Percentiles rank a stretch among this genome's conserved stretches.
phyloP scores from a whole-genome alignment of 2,113 vertebrate species.

The Pavo muticus region DNA sequence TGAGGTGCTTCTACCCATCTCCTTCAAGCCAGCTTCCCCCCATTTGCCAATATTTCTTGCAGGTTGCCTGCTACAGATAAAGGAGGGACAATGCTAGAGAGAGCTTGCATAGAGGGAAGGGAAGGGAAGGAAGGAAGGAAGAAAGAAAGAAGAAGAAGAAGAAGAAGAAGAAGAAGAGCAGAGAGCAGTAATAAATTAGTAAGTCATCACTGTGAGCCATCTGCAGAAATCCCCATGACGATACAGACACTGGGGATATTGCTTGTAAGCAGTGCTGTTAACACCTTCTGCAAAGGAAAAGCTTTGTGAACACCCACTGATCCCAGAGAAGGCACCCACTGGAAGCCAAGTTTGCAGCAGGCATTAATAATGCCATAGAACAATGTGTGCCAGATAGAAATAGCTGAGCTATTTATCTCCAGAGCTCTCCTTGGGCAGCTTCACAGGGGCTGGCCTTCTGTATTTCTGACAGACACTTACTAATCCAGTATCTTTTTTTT shows the following conservation, averaged over 20 bases:
- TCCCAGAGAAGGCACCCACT: constrained; percentile 60
- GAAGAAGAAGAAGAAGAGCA: not conserved
- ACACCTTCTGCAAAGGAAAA: constrained; percentile 52
- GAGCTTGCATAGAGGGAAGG: not conserved
- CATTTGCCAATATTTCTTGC: not conserved
- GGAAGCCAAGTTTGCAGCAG: constrained; percentile 58
- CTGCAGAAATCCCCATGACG: constrained; percentile 65
- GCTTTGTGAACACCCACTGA: constrained; percentile 63
- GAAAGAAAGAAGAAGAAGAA: not conserved
- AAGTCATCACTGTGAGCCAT: constrained; percentile 44
- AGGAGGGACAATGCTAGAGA: not conserved
- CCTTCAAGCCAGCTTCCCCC: not conserved
- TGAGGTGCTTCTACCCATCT: constrained; percentile 2
- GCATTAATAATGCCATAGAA: constrained; percentile 68
- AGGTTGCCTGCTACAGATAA: not conserved
- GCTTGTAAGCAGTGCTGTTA: constrained; percentile 62
- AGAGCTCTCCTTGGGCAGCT: constrained; percentile 24
- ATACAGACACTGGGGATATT: constrained; percentile 47
- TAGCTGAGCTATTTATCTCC: constrained; percentile 60
- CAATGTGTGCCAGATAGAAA: constrained; percentile 66
- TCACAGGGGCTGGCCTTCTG: not conserved
- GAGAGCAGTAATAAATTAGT: constrained; percentile 9
- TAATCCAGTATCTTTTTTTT: not conserved
- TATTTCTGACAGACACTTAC: not conserved
- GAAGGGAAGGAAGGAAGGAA: not conserved